phyloP scores from a whole-genome alignment of 1,140 invertebrate species.

The Gonioctena quinquepunctata region DNA sequence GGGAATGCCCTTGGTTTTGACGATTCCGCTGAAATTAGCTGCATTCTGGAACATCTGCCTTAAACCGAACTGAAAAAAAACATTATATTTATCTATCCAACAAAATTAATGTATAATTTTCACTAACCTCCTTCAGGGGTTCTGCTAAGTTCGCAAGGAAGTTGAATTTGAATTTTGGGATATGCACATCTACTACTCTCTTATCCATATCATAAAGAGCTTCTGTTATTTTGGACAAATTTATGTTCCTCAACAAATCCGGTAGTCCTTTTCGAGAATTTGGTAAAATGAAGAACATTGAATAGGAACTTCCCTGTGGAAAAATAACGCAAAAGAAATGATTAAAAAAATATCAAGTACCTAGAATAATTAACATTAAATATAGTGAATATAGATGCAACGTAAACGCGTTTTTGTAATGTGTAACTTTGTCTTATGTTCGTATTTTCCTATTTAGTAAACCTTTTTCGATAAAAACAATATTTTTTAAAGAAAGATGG shows the following conservation, averaged over 20 bases:
- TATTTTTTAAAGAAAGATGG: too few relatives aligned
- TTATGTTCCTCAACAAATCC: conserved; percentile 62
- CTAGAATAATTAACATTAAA: too few relatives aligned
- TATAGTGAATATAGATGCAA: too few relatives aligned
- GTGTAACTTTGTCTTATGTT: too few relatives aligned
- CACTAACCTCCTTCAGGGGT: conserved; percentile 64
- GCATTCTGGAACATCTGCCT: conserved; percentile 69
- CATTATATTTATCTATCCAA: not conserved
- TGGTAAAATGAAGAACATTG: conserved; percentile 75
- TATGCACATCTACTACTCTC: conserved; percentile 62
- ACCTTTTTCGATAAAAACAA: too few relatives aligned
- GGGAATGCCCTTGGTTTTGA: conserved; percentile 57
- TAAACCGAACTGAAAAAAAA: conserved; percentile 66
- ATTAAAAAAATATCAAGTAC: too few relatives aligned
- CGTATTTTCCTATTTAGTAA: too few relatives aligned
- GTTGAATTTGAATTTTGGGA: conserved; percentile 81
- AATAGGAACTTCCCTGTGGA: conserved; percentile 70
- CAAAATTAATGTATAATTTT: not conserved
- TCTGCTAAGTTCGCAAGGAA: conserved; percentile 66
- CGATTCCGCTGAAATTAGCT: conserved; percentile 69
- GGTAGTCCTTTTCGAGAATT: conserved; percentile 64
- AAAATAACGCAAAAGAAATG: not conserved
- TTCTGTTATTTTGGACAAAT: conserved; percentile 59
- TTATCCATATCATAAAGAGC: conserved; percentile 64
- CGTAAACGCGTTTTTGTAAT: too few relatives aligned